Evolutionary conservation across 2,888 invertebrate genomes (phyloP).

Genomic region (Himalopsyche anomala): DNA sequence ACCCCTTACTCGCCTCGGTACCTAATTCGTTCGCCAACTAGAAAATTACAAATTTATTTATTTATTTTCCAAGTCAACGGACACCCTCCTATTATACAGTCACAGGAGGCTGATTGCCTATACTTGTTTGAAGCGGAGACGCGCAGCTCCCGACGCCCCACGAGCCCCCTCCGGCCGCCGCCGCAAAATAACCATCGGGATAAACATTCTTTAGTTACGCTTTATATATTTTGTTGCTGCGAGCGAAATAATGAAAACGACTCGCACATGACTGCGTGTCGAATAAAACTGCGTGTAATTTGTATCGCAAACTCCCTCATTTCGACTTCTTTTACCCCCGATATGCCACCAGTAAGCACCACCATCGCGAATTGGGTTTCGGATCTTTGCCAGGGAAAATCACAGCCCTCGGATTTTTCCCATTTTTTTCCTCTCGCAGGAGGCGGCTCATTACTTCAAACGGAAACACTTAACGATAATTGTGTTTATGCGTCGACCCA

Average conservation of each 20-base stretch:
- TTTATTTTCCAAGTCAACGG: conserved; percentile 62
- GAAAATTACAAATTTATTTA: conserved; percentile 62
- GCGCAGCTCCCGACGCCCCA: not conserved
- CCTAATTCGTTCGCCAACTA: conserved; percentile 50
- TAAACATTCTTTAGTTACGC: conserved; percentile 63
- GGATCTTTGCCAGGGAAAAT: conserved; percentile 30
- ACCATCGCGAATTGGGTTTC: conserved; percentile 22
- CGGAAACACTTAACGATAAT: conserved; percentile 27
- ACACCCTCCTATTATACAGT: conserved; percentile 43
- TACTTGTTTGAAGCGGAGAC: conserved; percentile 51
- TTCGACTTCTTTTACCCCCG: conserved; percentile 7
- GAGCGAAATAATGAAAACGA: conserved; percentile 47
- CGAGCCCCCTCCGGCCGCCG: conserved; percentile 44
- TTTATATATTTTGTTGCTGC: conserved; percentile 56
- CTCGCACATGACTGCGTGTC: conserved; percentile 57
- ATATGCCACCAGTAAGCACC: conserved; percentile 3
- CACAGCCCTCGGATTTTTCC: conserved; percentile 8
- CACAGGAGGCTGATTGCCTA: conserved; percentile 46
- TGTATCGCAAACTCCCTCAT: conserved; percentile 43
- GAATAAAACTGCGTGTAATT: conserved; percentile 62
- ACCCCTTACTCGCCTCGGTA: conserved; percentile 19
- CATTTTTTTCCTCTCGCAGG: conserved; percentile 1
- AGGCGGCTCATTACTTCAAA: conserved; percentile 18
- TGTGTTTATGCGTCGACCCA: conserved; percentile 25
- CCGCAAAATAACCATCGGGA: conserved; percentile 60